These are phyloP conservation scores for Galerucella calmariensis DNA, from an alignment of 2,888 invertebrate genomes.

Conservation along the genomic window DNA sequence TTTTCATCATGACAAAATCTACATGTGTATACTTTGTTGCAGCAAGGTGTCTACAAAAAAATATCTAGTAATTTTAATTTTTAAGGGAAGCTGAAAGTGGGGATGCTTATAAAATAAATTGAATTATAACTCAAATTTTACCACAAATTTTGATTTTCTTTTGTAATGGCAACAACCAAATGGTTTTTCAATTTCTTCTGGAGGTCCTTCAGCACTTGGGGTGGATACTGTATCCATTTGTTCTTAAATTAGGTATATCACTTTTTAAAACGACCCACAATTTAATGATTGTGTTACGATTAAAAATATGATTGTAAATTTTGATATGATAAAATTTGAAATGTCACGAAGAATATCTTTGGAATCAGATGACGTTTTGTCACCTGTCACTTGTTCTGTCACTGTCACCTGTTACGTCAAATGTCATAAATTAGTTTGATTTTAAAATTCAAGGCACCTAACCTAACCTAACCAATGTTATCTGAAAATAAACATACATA, in stretches of 20 bases:
- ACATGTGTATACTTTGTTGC: constrained; percentile 88
- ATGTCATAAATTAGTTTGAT: too few species aligned
- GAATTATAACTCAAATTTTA: constrained; percentile 65
- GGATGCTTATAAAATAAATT: not conserved
- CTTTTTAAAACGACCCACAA: not conserved
- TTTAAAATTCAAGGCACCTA: too few species aligned
- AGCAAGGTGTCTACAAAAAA: constrained; percentile 82
- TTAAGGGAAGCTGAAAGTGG: too few species aligned
- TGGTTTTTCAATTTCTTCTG: constrained; percentile 66
- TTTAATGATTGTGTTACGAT: not conserved
- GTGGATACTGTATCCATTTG: constrained; percentile 56
- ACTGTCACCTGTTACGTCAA: too few species aligned
- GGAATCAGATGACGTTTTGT: not conserved
- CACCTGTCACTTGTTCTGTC: not conserved
- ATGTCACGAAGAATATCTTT: not conserved
- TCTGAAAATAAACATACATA: too few species aligned
- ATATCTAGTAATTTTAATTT: constrained; percentile 1
- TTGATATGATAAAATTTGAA: constrained; percentile 4
- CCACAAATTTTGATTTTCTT: constrained; percentile 87
- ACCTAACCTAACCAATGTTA: too few species aligned
- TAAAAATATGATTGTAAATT: not conserved
- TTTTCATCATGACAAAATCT: constrained; percentile 91
- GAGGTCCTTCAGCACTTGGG: constrained; percentile 60
- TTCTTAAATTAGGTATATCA: not conserved
- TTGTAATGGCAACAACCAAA: constrained; percentile 86